Evolutionary conservation across 2,797 vertebrate genomes (phyloP).

Genomic region (Argyrosomus regius): DNA sequence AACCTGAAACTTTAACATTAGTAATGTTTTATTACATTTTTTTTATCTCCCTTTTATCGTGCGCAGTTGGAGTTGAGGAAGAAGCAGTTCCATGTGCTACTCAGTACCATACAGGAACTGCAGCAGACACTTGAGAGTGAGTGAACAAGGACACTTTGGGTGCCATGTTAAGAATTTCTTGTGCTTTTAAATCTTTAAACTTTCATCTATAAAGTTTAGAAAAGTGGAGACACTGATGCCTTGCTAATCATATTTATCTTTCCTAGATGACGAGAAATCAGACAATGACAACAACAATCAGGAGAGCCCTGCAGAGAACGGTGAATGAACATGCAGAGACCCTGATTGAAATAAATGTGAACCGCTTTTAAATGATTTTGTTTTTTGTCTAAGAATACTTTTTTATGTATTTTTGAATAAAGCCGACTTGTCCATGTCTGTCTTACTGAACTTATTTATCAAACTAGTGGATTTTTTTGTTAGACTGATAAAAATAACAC

Average conservation of each 20-base stretch:
- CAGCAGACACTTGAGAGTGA: conserved; percentile 98
- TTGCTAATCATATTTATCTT: conserved; percentile 11
- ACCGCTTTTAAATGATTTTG: conserved; percentile 36
- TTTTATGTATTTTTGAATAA: conserved; percentile 82
- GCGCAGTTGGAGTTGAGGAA: conserved; percentile 94
- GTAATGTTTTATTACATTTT: neutral
- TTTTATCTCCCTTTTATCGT: neutral
- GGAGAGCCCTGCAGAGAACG: conserved; percentile 87
- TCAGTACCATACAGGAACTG: conserved; percentile 98
- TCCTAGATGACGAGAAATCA: conserved; percentile 95
- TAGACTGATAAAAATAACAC: neutral
- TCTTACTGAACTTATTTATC: neutral
- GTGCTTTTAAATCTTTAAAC: neutral
- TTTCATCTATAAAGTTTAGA: neutral
- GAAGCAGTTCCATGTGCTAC: conserved; percentile 98
- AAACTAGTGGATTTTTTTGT: neutral
- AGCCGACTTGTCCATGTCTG: conserved; percentile 31
- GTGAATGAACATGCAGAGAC: conserved; percentile 81
- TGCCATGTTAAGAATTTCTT: neutral
- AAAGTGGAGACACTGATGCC: neutral
- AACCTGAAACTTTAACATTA: too few species aligned
- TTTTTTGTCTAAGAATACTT: conserved; percentile 31
- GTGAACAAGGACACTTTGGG: conserved; percentile 62
- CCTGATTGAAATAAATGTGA: neutral
- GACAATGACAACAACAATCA: conserved; percentile 92